Conservation (phyloP, 2,113 vertebrate genomes). For the Lucifuga dentata region DNA sequence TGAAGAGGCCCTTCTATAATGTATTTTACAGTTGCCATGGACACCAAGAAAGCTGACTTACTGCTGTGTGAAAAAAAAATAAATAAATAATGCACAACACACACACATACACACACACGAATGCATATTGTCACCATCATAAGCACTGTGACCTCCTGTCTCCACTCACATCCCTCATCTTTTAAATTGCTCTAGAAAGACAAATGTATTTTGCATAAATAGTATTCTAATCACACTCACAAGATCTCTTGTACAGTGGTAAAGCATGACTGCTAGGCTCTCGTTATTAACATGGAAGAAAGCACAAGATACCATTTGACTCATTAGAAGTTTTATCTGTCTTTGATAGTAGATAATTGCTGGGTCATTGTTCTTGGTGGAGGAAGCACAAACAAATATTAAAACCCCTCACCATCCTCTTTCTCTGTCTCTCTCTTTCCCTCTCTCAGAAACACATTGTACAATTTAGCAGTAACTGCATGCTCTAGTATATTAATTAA, state of each 20-base stretch:
- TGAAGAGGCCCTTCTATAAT: slow-evolving; percentile 76
- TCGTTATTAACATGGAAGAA: slow-evolving; percentile 27
- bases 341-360: slow-evolving; percentile 51
- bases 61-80: slow-evolving; percentile 43
- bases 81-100: too few species aligned
- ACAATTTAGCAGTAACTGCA: slow-evolving; percentile 6
- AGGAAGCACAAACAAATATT: slow-evolving; percentile 7
- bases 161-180: slow-evolving; percentile 25
- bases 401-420: neutral
- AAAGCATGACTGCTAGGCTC: slow-evolving; percentile 4
- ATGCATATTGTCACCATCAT: slow-evolving; percentile 15
- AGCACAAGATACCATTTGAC: slow-evolving; percentile 14
- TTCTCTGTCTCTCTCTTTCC: neutral
- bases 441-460: neutral
- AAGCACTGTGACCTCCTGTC: slow-evolving; percentile 21
- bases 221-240: neutral
- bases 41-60: slow-evolving; percentile 75
- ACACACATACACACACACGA: slow-evolving; percentile 9
- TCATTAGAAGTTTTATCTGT: slow-evolving; percentile 55
- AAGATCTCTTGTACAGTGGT: neutral
- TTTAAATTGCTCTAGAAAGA: slow-evolving; percentile 10
- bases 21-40: slow-evolving; percentile 87
- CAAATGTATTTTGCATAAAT: neutral
- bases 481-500: slow-evolving; percentile 5
- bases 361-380: slow-evolving; percentile 39